Percentiles rank a stretch among this genome's conserved stretches.
These are phyloP conservation scores for Steinernema scapterisci DNA, from an alignment of 2,888 invertebrate species.

Conservation along the genomic window DNA sequence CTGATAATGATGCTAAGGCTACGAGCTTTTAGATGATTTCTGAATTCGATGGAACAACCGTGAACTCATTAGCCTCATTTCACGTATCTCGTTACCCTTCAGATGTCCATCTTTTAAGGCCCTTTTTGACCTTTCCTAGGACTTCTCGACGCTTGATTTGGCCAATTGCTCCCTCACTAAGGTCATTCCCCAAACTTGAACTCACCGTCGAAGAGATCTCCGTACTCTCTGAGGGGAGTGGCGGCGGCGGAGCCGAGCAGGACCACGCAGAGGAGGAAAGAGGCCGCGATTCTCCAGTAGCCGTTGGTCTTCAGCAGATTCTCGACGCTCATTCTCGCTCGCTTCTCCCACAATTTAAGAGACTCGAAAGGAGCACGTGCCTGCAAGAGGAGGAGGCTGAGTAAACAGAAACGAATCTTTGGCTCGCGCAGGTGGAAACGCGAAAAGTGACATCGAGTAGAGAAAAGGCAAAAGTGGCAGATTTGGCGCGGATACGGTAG, in stretches of 20 bases:
- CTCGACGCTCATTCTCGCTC: constrained; percentile 25
- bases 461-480: neutral
- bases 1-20: too few species aligned
- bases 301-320: constrained; percentile 8
- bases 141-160: too few species aligned
- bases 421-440: neutral
- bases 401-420: neutral
- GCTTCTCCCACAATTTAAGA: neutral
- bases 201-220: constrained; percentile 6
- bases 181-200: too few species aligned
- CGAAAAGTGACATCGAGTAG: neutral
- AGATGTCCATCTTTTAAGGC: too few species aligned
- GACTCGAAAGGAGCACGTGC: constrained; percentile 3
- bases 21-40: too few species aligned
- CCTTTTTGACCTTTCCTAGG: too few species aligned
- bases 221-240: neutral
- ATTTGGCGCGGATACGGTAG: neutral
- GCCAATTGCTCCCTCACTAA: too few species aligned
- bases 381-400: neutral
- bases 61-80: too few species aligned
- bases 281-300: constrained; percentile 9
- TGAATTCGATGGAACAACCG: too few species aligned
- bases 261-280: constrained; percentile 8
- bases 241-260: constrained; percentile 6
- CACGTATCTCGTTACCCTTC: too few species aligned